These are phyloP conservation scores for Sapayoa aenigma DNA, from an alignment of 2,113 vertebrate species.

Conservation along the genomic window DNA sequence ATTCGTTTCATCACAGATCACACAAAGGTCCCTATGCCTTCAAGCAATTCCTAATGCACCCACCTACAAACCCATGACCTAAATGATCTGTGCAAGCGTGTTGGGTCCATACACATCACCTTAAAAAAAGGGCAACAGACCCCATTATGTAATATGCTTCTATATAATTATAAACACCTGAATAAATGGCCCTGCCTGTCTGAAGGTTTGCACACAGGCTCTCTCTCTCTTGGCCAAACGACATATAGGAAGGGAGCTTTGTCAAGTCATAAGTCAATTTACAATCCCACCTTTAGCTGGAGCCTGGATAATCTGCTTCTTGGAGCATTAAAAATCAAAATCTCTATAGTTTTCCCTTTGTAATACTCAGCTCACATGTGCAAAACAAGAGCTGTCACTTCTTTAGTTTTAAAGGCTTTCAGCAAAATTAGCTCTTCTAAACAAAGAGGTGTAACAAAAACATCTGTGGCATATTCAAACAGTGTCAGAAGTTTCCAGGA, in stretches of 20 bases:
- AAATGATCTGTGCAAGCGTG: fast-evolving
- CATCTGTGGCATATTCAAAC: background rate
- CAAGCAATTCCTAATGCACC: background rate
- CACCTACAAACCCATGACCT: background rate
- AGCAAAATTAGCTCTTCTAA: background rate
- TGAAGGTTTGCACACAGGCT: background rate
- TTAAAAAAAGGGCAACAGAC: background rate
- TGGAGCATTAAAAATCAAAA: background rate
- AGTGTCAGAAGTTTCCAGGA: background rate
- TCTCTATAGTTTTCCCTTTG: background rate
- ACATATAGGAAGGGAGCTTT: background rate
- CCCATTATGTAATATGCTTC: background rate
- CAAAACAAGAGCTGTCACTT: background rate
- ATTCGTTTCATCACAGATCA: background rate
- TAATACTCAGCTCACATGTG: background rate
- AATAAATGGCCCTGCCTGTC: background rate
- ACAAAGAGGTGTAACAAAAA: background rate
- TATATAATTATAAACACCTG: background rate
- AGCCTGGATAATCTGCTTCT: background rate
- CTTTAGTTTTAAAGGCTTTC: background rate
- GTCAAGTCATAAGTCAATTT: background rate
- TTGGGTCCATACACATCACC: background rate
- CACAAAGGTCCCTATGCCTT: background rate
- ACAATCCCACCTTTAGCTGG: background rate
- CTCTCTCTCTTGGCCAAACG: background rate